Evolutionary conservation across 2,888 invertebrate genomes (phyloP), one percentile per base, ranked within the genome.

Genomic region (Drosophila leonis): DNA sequence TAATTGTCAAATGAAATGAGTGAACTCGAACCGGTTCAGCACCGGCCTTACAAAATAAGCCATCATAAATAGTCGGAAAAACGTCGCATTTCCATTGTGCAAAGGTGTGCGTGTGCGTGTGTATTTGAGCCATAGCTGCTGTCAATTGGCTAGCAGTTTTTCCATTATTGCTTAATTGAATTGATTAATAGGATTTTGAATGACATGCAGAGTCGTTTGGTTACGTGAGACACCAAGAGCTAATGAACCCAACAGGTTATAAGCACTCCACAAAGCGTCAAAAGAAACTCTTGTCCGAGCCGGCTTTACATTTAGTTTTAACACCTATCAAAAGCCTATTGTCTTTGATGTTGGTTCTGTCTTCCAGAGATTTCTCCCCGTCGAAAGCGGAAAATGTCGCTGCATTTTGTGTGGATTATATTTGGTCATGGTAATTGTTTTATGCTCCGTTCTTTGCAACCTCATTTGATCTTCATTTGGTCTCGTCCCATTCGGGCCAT

Each of bases 1-100:
- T 89, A 89, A 90, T 89, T 90, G 88, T 83, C 88, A 85, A 86
- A 82, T 79, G 83, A 81, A 84, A 75, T 72, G 82, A 83, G 75
- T 75, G 76, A 78, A 65, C 68, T 66, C 67, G 55, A 82, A 85
- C 83, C 83, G 86, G 86, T 85, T 78, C 66, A 29, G n/a, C 64
- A 66, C 46, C 56, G 65, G 71, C 59, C 87, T 85, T 85, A 85
- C 87, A 87, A 85, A 85, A 85, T 85, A 82, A 85, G 82, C 76
- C 82, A 87, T 82, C 82, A 85, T 85, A 87, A 85, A 87, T 84
- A 80, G 78, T 77, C 76, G 78, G 84, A 62, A 80, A 87, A 84
- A 65, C 72, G 72, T 75, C 68, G 69, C 74, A 79, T 72, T 67
- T 61, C 71, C 73, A 77, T 82, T 74, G 77, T 79, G 39, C 41